Evolutionary conservation across 2,113 vertebrate species (phyloP), one percentile per base, ranked within the genome.

Genomic region (Scartelaos histophorus): DNA sequence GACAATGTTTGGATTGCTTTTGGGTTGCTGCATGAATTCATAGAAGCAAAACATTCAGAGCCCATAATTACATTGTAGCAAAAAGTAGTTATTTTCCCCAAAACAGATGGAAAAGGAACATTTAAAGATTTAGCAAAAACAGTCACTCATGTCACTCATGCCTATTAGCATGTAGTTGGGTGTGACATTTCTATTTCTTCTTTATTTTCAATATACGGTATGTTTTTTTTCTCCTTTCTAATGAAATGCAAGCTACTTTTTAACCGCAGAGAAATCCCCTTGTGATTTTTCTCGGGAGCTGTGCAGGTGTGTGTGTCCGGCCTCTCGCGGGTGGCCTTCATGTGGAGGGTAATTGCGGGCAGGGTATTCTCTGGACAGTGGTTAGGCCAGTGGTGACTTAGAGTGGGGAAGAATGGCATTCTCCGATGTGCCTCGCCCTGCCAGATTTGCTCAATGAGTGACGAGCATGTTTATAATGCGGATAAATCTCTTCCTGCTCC

Each of bases 21-120:
- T 60, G 25, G 34, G 49, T 53, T 69, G 46, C 73, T 61, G 64
- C 71, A 82, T 77, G 64, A 86, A 82, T 74, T 85, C 77, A 85
- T 80, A 86, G 83, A 82, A 79, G 87, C 80, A 85, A 81, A 89
- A 87, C 83, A 83, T 86, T 83, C 45, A 75, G 69, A 91, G 89
- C 87, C 85, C 80, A 68, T 88, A 91, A 93, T 92, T 90, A 90
- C 70, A 66, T 68, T 73, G 83, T 70, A 74, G 85, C 74, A 80
- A 71, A 87, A 82, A 74, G 83, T 76, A 77, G 73, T 82, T 86
- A 74, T 86, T 84, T 89, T 82, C 78, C 71, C 76, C 68, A 81
- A 86, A 91, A 79, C 85, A 84, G 87, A 89, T 76, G 87, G 80
- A 88, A 75, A 85, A 61, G 54, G 76, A 75, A 78, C 66, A 81